phyloP scores from a whole-genome alignment of 2,888 invertebrate genomes.

The Chrysolina haemoptera region DNA sequence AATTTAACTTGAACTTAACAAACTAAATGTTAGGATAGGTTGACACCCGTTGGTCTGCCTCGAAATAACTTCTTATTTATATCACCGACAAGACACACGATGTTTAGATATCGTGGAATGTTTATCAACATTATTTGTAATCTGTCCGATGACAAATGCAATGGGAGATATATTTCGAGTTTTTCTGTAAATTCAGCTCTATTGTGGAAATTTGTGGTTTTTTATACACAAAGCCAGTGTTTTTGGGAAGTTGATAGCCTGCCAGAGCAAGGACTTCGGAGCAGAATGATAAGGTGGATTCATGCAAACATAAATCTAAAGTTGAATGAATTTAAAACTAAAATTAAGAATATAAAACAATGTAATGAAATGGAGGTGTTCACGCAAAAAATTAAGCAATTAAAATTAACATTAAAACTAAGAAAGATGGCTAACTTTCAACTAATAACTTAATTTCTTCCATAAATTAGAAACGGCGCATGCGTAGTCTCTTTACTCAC shows the following conservation, averaged over 20 bases:
- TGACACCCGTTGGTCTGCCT: conserved; percentile 59
- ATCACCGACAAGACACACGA: conserved; percentile 51
- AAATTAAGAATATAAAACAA: too few species aligned
- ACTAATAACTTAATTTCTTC: too few species aligned
- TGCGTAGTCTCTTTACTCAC: too few species aligned
- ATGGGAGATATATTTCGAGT: neutral
- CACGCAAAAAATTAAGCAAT: too few species aligned
- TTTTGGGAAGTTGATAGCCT: neutral
- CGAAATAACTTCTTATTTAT: conserved; percentile 62
- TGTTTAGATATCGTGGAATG: conserved; percentile 55
- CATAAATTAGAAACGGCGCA: too few species aligned
- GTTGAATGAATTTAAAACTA: too few species aligned
- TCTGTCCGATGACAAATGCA: conserved; percentile 12
- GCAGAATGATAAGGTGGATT: too few species aligned
- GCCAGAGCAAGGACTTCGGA: neutral
- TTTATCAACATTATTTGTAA: conserved; percentile 47
- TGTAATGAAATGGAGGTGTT: too few species aligned
- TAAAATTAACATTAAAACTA: too few species aligned
- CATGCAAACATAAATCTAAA: too few species aligned
- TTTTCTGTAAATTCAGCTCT: neutral
- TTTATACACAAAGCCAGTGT: neutral
- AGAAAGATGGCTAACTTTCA: too few species aligned
- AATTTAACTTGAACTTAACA: conserved; percentile 63
- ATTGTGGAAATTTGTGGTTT: too few species aligned
- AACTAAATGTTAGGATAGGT: conserved; percentile 66